phyloP scores from a whole-genome alignment of 2,797 vertebrate species.

The Crenuchus spilurus region DNA sequence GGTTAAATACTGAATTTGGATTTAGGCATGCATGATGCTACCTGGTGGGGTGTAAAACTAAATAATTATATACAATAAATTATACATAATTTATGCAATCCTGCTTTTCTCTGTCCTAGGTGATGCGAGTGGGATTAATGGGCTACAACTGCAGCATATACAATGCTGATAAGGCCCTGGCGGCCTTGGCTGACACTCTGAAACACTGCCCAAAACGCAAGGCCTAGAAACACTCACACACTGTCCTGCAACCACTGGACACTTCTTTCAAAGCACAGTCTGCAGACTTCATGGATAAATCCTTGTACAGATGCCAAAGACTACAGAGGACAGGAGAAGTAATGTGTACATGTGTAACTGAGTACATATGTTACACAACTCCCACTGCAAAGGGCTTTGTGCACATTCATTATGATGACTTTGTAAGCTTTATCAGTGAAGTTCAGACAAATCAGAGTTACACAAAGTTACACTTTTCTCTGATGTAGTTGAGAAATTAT shows the following conservation, averaged over 20 bases:
- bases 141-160: constrained; percentile 88
- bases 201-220: constrained; percentile 82
- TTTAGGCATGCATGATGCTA: no score
- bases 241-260: not conserved
- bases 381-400: not conserved
- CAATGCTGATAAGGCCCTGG: constrained; percentile 82
- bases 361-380: no score
- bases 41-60: no score
- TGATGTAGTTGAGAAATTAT: no score
- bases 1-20: no score
- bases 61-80: no score
- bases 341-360: not conserved
- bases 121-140: constrained; percentile 92
- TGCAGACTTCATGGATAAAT: not conserved
- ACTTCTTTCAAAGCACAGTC: not conserved
- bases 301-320: not conserved
- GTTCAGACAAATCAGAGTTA: no score
- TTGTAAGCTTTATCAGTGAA: not conserved
- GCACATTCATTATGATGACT: not conserved
- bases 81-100: no score
- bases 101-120: constrained; percentile 69
- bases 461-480: no score
- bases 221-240: constrained; percentile 4
- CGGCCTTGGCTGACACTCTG: constrained; percentile 85
- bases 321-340: not conserved